Percentiles rank a stretch among this genome's conserved stretches.
Evolutionary conservation across 2,888 invertebrate genomes (phyloP).

Genomic region (Drepanosiphum platanoidis): DNA sequence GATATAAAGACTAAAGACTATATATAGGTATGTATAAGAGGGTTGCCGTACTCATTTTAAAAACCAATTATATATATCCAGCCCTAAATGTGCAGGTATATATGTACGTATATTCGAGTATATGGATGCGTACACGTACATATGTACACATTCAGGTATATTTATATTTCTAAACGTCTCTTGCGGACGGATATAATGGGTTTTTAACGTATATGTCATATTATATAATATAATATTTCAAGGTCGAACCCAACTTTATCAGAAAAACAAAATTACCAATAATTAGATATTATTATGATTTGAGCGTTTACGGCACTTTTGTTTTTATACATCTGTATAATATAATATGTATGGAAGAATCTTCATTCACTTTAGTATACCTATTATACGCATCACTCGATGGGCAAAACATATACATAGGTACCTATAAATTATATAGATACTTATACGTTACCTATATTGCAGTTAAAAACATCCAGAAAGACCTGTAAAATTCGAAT

Average conservation of each 20-base stretch:
- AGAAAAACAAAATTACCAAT: slow-evolving; percentile 32
- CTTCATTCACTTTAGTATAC: neutral
- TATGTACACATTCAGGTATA: neutral
- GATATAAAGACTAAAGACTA: neutral
- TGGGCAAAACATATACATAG: neutral
- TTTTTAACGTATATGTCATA: slow-evolving; percentile 28
- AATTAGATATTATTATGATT: slow-evolving; percentile 4
- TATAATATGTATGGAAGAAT: neutral
- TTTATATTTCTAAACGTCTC: neutral
- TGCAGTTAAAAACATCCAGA: too few species aligned
- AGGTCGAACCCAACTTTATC: slow-evolving; percentile 28
- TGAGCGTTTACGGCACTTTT: neutral
- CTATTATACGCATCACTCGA: too few species aligned
- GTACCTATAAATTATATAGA: neutral
- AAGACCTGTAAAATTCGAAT: too few species aligned
- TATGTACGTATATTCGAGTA: neutral
- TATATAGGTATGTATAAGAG: slow-evolving; percentile 23
- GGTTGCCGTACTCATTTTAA: slow-evolving; percentile 1
- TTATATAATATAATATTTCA: slow-evolving; percentile 21
- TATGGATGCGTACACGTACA: neutral
- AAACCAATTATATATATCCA: slow-evolving; percentile 41
- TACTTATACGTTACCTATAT: too few species aligned
- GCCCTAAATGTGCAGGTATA: neutral
- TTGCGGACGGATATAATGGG: slow-evolving; percentile 39
- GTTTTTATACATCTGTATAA: neutral